A percentile compares a stretch with the other conserved stretches of the same genome.
Conservation (phyloP, 2,888 invertebrate species). For the Arctia plantaginis region DNA sequence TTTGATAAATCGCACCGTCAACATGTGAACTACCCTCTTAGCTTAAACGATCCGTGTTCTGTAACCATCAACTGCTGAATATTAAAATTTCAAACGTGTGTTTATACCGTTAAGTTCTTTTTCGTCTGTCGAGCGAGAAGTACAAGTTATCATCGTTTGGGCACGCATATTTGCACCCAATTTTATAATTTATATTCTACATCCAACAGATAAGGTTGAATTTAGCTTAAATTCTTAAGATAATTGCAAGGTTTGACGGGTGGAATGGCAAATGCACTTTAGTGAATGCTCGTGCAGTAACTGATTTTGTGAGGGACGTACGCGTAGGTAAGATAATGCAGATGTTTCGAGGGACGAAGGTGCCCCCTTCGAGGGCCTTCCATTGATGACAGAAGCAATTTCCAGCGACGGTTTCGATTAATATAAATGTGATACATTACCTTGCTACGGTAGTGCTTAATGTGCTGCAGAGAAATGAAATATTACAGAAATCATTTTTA, state of each 20-base stretch:
- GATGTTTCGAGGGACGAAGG: conserved; percentile 72
- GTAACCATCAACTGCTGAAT: conserved; percentile 42
- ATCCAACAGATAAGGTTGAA: conserved; percentile 38
- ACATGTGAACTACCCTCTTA: conserved; percentile 86
- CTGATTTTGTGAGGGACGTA: conserved; percentile 75
- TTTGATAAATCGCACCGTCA: conserved; percentile 85
- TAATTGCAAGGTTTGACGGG: conserved; percentile 78
- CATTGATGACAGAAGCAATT: conserved; percentile 81
- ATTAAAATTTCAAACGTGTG: conserved; percentile 52
- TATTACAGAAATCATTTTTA: conserved; percentile 14
- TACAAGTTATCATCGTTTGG: conserved; percentile 77
- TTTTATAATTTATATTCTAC: conserved; percentile 48
- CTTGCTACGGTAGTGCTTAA: conserved; percentile 38
- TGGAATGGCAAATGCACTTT: conserved; percentile 82
- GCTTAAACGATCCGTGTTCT: conserved; percentile 77
- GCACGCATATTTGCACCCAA: conserved; percentile 52
- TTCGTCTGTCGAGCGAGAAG: conserved; percentile 39
- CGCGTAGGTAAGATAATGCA: conserved; percentile 82
- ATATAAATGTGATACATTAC: conserved; percentile 74
- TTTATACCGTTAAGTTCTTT: conserved; percentile 34
- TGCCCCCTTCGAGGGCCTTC: conserved; percentile 60
- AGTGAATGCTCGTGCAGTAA: conserved; percentile 79
- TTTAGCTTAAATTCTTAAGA: conserved; percentile 50
- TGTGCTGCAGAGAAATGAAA: conserved; percentile 20
- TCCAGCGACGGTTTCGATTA: conserved; percentile 77